A percentile compares a stretch with the other conserved stretches of the same genome.
phyloP scores from a whole-genome alignment of 2,797 vertebrate species.

The Smutsia gigantea region DNA sequence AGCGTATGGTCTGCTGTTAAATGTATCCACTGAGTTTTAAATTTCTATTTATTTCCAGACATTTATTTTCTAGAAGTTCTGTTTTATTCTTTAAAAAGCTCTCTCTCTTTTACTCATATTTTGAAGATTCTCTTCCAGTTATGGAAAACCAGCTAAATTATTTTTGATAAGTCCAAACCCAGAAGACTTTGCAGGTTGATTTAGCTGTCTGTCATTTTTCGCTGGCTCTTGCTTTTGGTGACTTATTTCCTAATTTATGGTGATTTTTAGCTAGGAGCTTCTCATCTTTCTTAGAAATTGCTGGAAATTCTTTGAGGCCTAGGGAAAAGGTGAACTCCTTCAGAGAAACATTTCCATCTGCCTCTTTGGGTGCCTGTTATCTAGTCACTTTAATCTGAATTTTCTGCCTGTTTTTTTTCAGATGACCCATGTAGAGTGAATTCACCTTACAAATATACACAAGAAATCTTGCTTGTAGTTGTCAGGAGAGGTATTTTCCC shows the following conservation, averaged over 20 bases:
- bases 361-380: background rate
- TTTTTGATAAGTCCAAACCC: background rate
- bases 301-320: background rate
- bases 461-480: background rate
- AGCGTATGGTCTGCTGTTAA: background rate
- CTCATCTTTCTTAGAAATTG: background rate
- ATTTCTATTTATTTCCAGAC: background rate
- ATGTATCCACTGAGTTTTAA: background rate
- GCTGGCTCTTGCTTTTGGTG: background rate
- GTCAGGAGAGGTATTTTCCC: background rate
- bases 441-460: background rate
- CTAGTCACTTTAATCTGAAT: background rate
- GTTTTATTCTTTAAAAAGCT: background rate
- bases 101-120: background rate
- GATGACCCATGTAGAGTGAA: background rate
- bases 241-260: background rate
- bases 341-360: background rate
- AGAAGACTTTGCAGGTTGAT: background rate
- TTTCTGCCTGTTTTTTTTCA: background rate
- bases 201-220: background rate
- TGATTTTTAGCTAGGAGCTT: background rate
- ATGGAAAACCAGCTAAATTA: background rate
- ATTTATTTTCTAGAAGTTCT: slow-evolving; percentile 9
- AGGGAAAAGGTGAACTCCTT: background rate
- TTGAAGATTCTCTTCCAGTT: background rate